phyloP scores from a whole-genome alignment of 2,113 vertebrate genomes.

The Theristicus caerulescens region DNA sequence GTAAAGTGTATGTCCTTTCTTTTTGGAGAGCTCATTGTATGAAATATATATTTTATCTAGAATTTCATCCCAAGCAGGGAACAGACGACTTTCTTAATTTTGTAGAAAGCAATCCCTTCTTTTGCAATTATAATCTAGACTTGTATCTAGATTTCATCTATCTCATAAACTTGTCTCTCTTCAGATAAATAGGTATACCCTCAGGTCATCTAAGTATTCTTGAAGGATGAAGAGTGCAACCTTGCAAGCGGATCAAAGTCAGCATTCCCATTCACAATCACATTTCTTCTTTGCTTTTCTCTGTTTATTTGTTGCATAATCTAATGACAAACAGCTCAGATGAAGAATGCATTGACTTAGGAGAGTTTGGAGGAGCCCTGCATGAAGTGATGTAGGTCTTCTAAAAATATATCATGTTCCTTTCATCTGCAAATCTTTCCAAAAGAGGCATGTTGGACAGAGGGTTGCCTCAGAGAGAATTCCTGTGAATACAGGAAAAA shows the following conservation, averaged over 20 bases:
- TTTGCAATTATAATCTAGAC: not conserved
- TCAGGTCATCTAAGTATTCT: not conserved
- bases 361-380: not conserved
- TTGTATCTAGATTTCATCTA: not conserved
- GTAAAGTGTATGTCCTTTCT: not conserved
- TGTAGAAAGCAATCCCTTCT: not conserved
- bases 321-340: not conserved
- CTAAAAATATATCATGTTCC: not conserved
- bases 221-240: not conserved
- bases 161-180: not conserved
- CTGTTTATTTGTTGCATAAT: not conserved
- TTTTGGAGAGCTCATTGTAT: not conserved
- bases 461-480: not conserved
- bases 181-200: not conserved
- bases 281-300: not conserved
- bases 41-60: not conserved
- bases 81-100: not conserved
- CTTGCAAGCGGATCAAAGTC: not conserved
- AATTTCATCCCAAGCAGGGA: not conserved
- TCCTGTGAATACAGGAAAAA: not conserved
- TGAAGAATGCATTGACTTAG: not conserved
- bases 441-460: not conserved
- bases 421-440: not conserved
- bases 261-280: fast-evolving
- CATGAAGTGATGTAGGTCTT: not conserved